These are phyloP conservation scores for Sebastes kiyomatsui DNA, from an alignment of 2,797 vertebrate species.

Conservation along the genomic window DNA sequence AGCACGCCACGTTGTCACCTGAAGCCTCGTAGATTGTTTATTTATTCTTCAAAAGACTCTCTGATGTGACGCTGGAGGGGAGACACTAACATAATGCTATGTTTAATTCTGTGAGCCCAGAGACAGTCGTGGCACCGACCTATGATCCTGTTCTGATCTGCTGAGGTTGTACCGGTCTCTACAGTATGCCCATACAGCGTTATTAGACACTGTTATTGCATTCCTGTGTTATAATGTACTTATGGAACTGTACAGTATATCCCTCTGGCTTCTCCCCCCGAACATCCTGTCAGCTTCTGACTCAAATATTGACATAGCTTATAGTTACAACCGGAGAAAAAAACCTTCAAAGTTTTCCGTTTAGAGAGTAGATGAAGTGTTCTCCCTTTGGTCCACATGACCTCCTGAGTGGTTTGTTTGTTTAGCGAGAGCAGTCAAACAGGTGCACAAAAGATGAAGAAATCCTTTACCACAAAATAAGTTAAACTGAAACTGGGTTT, in stretches of 20 bases:
- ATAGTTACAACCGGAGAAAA: conserved; percentile 56
- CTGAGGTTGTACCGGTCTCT: conserved; percentile 30
- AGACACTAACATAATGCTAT: conserved; percentile 45
- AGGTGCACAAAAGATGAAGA: conserved; percentile 29
- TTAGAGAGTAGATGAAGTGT: conserved; percentile 44
- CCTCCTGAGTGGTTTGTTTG: conserved; percentile 50
- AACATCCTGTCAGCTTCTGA: conserved; percentile 59
- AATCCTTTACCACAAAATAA: conserved; percentile 10
- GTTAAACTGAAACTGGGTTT: not conserved
- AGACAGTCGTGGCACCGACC: conserved; percentile 34
- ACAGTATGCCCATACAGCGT: conserved; percentile 30
- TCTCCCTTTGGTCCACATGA: conserved; percentile 45
- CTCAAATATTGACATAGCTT: conserved; percentile 77
- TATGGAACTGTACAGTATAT: conserved; percentile 53
- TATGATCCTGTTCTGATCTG: conserved; percentile 30
- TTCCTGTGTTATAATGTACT: conserved; percentile 47
- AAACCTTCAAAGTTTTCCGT: conserved; percentile 46
- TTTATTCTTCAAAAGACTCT: conserved; percentile 76
- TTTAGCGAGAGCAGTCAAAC: conserved; percentile 36
- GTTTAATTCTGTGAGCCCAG: conserved; percentile 55
- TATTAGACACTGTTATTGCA: conserved; percentile 61
- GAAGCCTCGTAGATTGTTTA: conserved; percentile 72
- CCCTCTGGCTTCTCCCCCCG: conserved; percentile 41
- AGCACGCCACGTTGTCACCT: conserved; percentile 68
- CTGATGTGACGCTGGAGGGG: conserved; percentile 64